These are phyloP conservation scores for Cairina moschata DNA, from an alignment of 2,113 vertebrate species.

Conservation along the genomic window DNA sequence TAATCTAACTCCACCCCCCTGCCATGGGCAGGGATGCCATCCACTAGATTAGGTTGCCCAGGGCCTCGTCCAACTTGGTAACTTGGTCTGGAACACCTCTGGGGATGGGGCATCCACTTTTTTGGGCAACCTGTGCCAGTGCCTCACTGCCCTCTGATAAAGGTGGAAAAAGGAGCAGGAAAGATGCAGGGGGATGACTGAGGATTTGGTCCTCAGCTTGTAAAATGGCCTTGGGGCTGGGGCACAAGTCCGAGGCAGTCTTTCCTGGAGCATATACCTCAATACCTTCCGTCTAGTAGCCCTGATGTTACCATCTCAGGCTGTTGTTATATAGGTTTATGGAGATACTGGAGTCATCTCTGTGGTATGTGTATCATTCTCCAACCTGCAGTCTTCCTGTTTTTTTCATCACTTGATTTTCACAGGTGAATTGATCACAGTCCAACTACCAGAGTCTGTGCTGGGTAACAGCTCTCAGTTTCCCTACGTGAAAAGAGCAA, in stretches of 20 bases:
- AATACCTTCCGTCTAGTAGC: background rate
- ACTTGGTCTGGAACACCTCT: no score
- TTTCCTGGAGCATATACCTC: background rate
- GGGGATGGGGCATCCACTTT: no score
- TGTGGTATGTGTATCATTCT: background rate
- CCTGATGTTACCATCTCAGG: background rate
- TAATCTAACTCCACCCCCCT: no score
- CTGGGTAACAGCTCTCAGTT: background rate
- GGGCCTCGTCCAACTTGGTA: no score
- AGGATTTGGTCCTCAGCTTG: fast-evolving
- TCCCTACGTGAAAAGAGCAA: background rate
- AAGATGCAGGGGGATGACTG: background rate
- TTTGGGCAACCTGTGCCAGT: no score
- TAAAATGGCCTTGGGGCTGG: background rate
- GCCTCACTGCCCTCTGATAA: no score
- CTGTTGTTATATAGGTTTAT: fast-evolving
- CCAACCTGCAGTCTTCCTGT: background rate
- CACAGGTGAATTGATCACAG: background rate
- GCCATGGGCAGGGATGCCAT: no score
- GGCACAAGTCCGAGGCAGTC: background rate
- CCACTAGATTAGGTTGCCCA: no score
- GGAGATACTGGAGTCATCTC: background rate
- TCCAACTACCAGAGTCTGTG: background rate
- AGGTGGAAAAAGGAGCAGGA: background rate
- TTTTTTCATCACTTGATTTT: background rate